Evolutionary conservation across 2,888 invertebrate species (phyloP).

Genomic region (Lasioglossum malachurum): DNA sequence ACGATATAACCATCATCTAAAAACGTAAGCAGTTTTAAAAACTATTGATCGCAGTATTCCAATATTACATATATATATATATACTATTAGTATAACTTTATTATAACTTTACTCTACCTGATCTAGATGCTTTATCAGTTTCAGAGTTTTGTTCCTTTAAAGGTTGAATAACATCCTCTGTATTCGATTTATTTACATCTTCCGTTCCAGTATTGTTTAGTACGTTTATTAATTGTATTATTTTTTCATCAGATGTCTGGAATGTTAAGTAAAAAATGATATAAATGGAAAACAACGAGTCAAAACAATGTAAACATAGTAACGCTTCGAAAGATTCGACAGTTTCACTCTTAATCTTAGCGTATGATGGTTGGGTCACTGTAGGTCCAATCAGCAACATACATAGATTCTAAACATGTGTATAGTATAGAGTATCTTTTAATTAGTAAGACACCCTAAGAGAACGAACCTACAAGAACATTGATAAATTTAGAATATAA

Average conservation of each 20-base stretch:
- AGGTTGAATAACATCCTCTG: slow-evolving; percentile 76
- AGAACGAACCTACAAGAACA: not conserved
- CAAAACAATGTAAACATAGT: not conserved
- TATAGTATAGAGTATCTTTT: not conserved
- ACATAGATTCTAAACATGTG: not conserved
- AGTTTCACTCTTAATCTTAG: not conserved
- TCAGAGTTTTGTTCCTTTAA: slow-evolving; percentile 86
- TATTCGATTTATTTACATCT: slow-evolving; percentile 66
- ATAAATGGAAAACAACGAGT: not conserved
- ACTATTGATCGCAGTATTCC: slow-evolving; percentile 12
- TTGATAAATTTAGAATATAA: not conserved
- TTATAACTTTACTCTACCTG: slow-evolving; percentile 84
- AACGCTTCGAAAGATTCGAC: not conserved
- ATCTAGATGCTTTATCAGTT: slow-evolving; percentile 87
- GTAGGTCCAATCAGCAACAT: not conserved
- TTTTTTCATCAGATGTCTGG: slow-evolving; percentile 56
- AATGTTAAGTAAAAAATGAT: slow-evolving; percentile 45
- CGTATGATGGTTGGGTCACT: not conserved
- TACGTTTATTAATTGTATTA: slow-evolving; percentile 50
- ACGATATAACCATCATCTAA: slow-evolving; percentile 97
- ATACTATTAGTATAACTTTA: not conserved
- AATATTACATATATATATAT: not conserved
- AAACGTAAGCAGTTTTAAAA: slow-evolving; percentile 77
- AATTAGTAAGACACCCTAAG: not conserved
- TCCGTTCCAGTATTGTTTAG: slow-evolving; percentile 72